Evolutionary conservation across 2,113 vertebrate genomes (phyloP), one percentile per base, ranked within the genome.

Genomic region (Sus scrofa): DNA sequence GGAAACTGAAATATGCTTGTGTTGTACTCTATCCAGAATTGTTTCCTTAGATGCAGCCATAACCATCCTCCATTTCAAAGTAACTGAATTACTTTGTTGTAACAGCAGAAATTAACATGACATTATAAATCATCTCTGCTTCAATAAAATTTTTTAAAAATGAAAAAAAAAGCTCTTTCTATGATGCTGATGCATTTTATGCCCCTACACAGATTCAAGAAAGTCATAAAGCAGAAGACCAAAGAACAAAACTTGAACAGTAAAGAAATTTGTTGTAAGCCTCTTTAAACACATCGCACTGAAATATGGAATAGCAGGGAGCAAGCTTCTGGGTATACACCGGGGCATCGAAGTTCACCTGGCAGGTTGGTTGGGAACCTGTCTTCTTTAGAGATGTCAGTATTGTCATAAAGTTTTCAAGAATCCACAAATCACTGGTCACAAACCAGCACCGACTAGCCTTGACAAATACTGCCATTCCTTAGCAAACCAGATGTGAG

Each of bases 341-440:
- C 2, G 37, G 82, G 75, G 2, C 34, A 75, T 67, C 32, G n/a
- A 86, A 71, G 82, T 54, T 88, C 85, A 92, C 75, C 67, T 58
- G 4, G 7, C 84, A 78, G 92, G 39, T 90, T 50, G 85, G 74
- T 60, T 32, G 92, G 60, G 56, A 88, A 37, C 60, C 60, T 34
- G 39, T 68, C 68, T 94, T 92, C 81, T 86, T 82, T 63, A 70
- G 77, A 87, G 75, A 89, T 74, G 39, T 89, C 79, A 78, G 85
- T 92, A 95, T 93, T 95, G 79, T 79, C 94, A 65, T 84, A 68
- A 37, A 93, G 54, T 63, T 83, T 94, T 39, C 74, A 85, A 77
- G 93, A 96, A 90, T 91, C 75, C 91, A 95, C 62, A 94, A 84
- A 92, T 96, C 97, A 91, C 84, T 70, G 56, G 87, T 75, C 93